These are phyloP conservation scores for Poicephalus meyeri DNA, from an alignment of 2,113 vertebrate species.

Conservation along the genomic window DNA sequence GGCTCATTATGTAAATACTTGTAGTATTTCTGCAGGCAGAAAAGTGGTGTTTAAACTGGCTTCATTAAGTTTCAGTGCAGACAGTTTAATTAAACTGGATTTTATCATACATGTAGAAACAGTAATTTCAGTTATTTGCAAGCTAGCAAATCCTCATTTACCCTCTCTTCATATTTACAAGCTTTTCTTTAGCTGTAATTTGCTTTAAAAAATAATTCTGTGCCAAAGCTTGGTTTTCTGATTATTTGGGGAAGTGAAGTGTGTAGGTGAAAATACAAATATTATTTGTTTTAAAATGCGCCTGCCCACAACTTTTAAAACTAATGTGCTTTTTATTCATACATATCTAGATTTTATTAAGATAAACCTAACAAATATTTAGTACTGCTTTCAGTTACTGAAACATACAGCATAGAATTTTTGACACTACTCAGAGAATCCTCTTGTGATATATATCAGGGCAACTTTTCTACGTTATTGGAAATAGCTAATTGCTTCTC, in stretches of 20 bases:
- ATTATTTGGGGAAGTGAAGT: background rate
- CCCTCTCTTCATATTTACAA: background rate
- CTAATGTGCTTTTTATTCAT: background rate
- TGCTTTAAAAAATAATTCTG: background rate
- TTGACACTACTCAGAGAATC: background rate
- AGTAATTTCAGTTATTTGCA: slow-evolving; percentile 4
- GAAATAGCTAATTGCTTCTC: background rate
- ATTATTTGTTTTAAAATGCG: background rate
- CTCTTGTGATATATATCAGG: background rate
- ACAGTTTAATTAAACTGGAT: background rate
- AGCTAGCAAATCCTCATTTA: background rate
- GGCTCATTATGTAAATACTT: background rate
- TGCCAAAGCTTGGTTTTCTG: background rate
- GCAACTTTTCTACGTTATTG: background rate
- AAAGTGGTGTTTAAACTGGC: background rate
- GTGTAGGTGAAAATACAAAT: background rate
- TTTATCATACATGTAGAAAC: background rate
- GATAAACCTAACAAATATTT: background rate
- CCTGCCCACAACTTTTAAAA: background rate
- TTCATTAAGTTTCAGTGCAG: slow-evolving; percentile 9
- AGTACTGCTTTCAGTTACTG: background rate
- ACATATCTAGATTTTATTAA: background rate
- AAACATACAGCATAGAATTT: background rate
- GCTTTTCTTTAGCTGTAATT: background rate
- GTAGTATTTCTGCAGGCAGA: background rate